Conservation (phyloP, 2,113 vertebrate genomes). For the Azemiops feae region DNA sequence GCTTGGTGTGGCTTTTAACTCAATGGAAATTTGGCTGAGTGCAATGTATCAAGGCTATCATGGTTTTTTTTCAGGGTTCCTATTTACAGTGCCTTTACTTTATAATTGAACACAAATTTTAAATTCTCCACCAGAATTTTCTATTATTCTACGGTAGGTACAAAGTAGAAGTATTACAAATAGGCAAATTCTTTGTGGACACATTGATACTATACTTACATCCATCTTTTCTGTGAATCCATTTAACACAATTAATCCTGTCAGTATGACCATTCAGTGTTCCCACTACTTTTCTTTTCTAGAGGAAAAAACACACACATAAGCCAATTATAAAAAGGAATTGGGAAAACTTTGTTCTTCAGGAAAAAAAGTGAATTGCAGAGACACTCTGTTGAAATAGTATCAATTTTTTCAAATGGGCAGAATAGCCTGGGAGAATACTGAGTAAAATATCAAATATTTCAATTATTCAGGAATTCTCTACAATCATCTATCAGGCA, state of each 20-base stretch:
- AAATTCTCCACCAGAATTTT: neutral
- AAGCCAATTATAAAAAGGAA: neutral
- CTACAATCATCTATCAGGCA: neutral
- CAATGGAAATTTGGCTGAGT: neutral
- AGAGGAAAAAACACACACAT: slow-evolving; percentile 15
- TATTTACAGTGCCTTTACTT: too few relatives aligned
- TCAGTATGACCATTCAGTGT: slow-evolving; percentile 84
- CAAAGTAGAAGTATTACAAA: neutral
- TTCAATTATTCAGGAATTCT: neutral
- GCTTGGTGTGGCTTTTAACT: neutral
- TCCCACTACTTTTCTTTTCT: slow-evolving; percentile 69
- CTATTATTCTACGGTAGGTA: neutral
- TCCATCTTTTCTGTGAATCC: slow-evolving; percentile 77
- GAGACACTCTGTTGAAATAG: neutral
- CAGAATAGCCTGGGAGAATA: neutral
- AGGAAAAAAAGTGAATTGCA: too few relatives aligned
- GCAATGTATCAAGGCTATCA: neutral
- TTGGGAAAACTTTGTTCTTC: too few relatives aligned
- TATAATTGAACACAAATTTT: neutral
- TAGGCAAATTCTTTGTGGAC: neutral
- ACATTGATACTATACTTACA: slow-evolving; percentile 74
- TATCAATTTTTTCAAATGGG: neutral
- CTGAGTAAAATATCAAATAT: neutral
- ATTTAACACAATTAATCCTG: slow-evolving; percentile 87
- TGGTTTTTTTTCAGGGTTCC: neutral